Evolutionary conservation across 2,113 vertebrate genomes (phyloP).

Genomic region (Tiliqua scincoides): DNA sequence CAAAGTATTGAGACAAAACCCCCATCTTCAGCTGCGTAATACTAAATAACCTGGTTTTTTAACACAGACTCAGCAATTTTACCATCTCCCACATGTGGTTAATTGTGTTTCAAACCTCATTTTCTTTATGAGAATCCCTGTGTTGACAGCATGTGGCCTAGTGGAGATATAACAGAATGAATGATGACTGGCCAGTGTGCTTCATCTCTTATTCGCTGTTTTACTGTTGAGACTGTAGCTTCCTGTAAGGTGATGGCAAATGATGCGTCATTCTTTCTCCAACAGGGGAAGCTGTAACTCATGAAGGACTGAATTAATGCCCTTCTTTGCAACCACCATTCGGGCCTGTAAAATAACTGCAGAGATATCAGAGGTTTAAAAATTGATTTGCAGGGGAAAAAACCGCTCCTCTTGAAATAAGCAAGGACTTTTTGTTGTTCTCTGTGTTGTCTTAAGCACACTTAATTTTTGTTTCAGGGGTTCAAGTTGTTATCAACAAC

Average conservation of each 20-base stretch:
- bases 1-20: conserved; percentile 50
- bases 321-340: conserved; percentile 63
- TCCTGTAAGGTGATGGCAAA: conserved; percentile 36
- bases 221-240: conserved; percentile 37
- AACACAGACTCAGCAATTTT: conserved; percentile 53
- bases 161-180: conserved; percentile 62
- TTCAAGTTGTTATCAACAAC: too few species aligned
- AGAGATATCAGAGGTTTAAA: conserved; percentile 67
- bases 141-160: conserved; percentile 49
- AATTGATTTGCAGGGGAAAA: conserved; percentile 65
- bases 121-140: conserved; percentile 53
- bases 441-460: neutral
- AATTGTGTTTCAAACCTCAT: conserved; percentile 50
- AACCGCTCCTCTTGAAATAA: conserved; percentile 56
- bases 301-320: conserved; percentile 66
- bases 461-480: neutral
- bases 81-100: conserved; percentile 49
- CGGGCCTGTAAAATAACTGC: conserved; percentile 68
- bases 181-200: conserved; percentile 52
- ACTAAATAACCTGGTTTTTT: conserved; percentile 14
- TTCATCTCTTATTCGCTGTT: conserved; percentile 34
- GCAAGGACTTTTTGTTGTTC: conserved; percentile 40
- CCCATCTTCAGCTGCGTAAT: conserved; percentile 42
- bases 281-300: conserved; percentile 62
- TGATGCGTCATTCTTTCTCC: conserved; percentile 65